Percentiles rank a stretch among this genome's conserved stretches.
Conservation (phyloP, 92 coral and sea anemone genomes). For the Scolanthus callimorphus region DNA sequence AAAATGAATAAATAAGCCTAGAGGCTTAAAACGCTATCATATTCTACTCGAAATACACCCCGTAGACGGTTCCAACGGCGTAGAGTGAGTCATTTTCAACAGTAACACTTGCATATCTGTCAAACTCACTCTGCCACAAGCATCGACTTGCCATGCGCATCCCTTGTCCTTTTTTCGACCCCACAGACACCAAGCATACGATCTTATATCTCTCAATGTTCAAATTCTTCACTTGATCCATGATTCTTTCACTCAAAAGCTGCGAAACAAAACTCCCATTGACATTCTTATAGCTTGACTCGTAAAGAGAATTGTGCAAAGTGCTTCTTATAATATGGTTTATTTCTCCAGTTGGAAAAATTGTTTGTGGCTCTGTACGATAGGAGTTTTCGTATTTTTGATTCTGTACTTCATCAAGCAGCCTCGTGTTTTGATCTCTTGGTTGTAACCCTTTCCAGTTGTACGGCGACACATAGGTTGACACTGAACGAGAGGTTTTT, state of each 20-base stretch:
- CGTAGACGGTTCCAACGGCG: conserved; percentile 62
- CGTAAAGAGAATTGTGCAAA: conserved; percentile 42
- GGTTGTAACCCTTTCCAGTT: not conserved
- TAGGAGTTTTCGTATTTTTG: conserved; percentile 54
- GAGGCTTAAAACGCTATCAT: no score
- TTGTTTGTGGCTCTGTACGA: conserved; percentile 58
- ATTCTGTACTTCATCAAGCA: no score
- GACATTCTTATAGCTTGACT: conserved; percentile 18
- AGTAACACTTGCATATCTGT: conserved; percentile 31
- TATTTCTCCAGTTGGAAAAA: conserved; percentile 48
- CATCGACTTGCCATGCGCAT: conserved; percentile 62
- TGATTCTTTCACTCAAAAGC: conserved; percentile 30
- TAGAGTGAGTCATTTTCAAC: conserved; percentile 36
- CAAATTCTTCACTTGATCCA: conserved; percentile 43
- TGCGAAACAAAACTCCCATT: conserved; percentile 37
- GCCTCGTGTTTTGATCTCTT: no score
- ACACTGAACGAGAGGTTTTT: not conserved
- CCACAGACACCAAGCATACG: conserved; percentile 60
- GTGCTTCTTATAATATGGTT: conserved; percentile 40
- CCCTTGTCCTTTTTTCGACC: conserved; percentile 37
- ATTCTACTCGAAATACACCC: conserved; percentile 58
- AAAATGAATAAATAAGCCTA: no score
- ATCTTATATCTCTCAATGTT: conserved; percentile 49
- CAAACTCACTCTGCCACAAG: conserved; percentile 46
- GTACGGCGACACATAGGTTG: conserved; percentile 3